Conservation (phyloP, 2,113 vertebrate genomes). For the Toxotes jaculatrix region DNA sequence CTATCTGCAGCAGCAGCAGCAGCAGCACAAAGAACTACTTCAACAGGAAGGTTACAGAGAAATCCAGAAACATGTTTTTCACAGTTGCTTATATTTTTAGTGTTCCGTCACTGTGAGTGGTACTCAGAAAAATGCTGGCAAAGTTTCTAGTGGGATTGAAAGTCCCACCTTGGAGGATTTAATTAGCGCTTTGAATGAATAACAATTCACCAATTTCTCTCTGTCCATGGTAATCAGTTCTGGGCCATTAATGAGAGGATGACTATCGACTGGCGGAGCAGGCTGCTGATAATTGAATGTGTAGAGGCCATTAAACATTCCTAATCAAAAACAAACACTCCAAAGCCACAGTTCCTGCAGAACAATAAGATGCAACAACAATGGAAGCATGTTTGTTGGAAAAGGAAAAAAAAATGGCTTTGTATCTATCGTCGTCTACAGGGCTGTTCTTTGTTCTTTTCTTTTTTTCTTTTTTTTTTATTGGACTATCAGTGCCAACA, state of each 20-base stretch:
- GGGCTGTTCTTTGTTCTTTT: slow-evolving; percentile 1
- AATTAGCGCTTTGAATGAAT: slow-evolving; percentile 81
- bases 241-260: slow-evolving; percentile 83
- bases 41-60: not conserved
- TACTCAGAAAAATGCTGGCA: slow-evolving; percentile 37
- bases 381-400: slow-evolving; percentile 35
- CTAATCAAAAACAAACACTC: slow-evolving; percentile 86
- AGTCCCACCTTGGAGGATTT: slow-evolving; percentile 79
- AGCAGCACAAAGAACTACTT: not conserved
- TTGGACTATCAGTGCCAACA: slow-evolving; percentile 43
- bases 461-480: not conserved
- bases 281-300: slow-evolving; percentile 85
- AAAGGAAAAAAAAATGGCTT: slow-evolving; percentile 7
- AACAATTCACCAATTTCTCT: slow-evolving; percentile 78
- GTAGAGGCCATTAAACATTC: slow-evolving; percentile 83
- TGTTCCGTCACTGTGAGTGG: slow-evolving; percentile 7
- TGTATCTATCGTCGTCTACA: slow-evolving; percentile 10
- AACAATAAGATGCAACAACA: slow-evolving; percentile 54
- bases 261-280: slow-evolving; percentile 81
- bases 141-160: slow-evolving; percentile 66
- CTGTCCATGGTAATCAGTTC: slow-evolving; percentile 82
- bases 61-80: slow-evolving; percentile 4
- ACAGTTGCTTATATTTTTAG: slow-evolving; percentile 40
- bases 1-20: not conserved
- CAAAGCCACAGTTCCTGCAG: slow-evolving; percentile 64